Base-by-base conservation (phyloP, 2,888 invertebrate genomes). In the Dilophus febrilis region DNA sequence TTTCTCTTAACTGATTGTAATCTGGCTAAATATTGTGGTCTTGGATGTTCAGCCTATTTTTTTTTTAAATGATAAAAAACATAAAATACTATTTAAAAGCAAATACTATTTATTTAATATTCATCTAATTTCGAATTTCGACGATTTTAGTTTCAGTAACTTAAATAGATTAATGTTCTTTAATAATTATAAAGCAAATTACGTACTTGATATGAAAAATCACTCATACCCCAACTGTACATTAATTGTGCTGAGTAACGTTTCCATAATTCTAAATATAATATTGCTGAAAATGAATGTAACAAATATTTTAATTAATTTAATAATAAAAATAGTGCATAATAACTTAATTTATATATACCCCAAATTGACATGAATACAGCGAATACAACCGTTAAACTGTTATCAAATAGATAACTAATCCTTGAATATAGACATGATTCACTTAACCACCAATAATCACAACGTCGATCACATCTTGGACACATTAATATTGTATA, bases 181-280 rank as follows among this genome's bases (percentile, higher is more conserved):
- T 6, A 4, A 6, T 29, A 29, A 29, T 12, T 5, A 11, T 4
- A 29, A 4, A 7, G 3, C 13, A 29, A 7, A 17, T 33, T 14
- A 31, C 13, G 4, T 43, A 80, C 72, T 47, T 71, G 67, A 27
- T 73, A 63, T 50, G 79, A 81, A 58, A 78, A 84, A 31, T 77
- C 77, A 1, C 74, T 73, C 17, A 85, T 64, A 47, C 85, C 86
- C 87, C 87, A 87, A 45, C 77, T 69, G 57, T 85, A 84, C n/a
- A 79, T 72, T 44, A 86, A 69, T 49, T 74, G 75, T 3, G 78
- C 74, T 37, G 80, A 77, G 55, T 80, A 80, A 4, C 85, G 65
- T 55, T 83, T 85, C 87, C 87, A 87, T 44, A 84, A 63, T 58
- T 87, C 86, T 50, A 85, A 64, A 61, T 85, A 87, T 32, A 81